A percentile compares a stretch with the other conserved stretches of the same genome.
phyloP scores from a whole-genome alignment of 2,797 vertebrate genomes.

The Micrastur ruficollis region DNA sequence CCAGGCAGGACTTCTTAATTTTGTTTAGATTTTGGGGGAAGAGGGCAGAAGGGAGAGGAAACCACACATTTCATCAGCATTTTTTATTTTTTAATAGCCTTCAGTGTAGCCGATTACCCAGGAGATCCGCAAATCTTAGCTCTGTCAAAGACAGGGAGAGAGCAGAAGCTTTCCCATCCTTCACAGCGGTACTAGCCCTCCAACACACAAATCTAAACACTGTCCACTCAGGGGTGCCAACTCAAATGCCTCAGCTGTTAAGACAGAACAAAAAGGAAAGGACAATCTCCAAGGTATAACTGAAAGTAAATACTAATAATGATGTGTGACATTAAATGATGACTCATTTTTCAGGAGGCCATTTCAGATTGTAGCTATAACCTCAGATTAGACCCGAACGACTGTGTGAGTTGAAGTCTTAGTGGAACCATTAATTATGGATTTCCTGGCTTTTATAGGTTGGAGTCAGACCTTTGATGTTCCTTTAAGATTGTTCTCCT shows the following conservation, averaged over 20 bases:
- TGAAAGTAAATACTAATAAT: constrained; percentile 50
- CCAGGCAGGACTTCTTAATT: background rate
- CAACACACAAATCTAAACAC: constrained; percentile 34
- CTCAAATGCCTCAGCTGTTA: constrained; percentile 44
- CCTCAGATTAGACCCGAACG: background rate
- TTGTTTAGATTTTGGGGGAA: constrained; percentile 48
- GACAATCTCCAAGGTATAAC: constrained; percentile 37
- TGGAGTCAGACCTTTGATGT: constrained; percentile 60
- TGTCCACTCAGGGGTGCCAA: background rate
- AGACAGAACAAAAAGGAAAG: constrained; percentile 18
- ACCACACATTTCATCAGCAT: constrained; percentile 63
- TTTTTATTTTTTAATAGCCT: constrained; percentile 47
- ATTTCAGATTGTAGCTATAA: constrained; percentile 33
- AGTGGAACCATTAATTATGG: constrained; percentile 62
- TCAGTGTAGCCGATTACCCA: background rate
- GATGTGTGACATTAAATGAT: constrained; percentile 54
- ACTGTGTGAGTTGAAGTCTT: constrained; percentile 39
- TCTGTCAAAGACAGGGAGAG: constrained; percentile 24
- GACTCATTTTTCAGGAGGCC: constrained; percentile 30
- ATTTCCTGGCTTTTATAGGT: constrained; percentile 64
- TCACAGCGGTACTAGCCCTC: background rate
- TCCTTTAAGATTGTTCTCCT: constrained; percentile 58
- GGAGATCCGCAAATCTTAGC: constrained; percentile 54
- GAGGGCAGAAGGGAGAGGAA: constrained; percentile 48
- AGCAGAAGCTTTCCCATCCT: constrained; percentile 35